A percentile compares a stretch with the other conserved stretches of the same genome.
phyloP scores from a whole-genome alignment of 2,888 invertebrate genomes.

The Boloria selene region DNA sequence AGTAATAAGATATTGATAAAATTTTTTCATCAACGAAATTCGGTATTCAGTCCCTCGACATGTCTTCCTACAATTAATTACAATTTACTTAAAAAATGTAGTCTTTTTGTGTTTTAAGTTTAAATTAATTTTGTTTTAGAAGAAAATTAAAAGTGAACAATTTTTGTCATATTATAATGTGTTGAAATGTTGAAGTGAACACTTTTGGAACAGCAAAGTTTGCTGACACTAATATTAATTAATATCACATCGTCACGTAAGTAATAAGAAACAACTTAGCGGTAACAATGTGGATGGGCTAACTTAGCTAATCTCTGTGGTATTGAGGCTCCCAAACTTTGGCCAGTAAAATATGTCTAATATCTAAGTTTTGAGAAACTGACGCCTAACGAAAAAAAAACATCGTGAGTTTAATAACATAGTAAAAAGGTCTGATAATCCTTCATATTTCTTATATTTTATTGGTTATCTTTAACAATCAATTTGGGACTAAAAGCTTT shows the following conservation, averaged over 20 bases:
- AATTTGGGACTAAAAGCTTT: no score
- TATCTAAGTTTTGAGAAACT: conserved; percentile 19
- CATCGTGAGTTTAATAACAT: no score
- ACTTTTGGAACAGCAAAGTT: conserved; percentile 31
- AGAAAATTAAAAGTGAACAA: not conserved
- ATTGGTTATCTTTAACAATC: no score
- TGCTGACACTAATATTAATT: conserved; percentile 44
- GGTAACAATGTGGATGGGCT: conserved; percentile 57
- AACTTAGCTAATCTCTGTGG: conserved; percentile 68
- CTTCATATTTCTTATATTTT: no score
- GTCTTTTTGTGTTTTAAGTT: not conserved
- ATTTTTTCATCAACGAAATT: conserved; percentile 16
- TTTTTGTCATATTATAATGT: not conserved
- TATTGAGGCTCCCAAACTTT: conserved; percentile 49
- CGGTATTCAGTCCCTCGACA: conserved; percentile 4
- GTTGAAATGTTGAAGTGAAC: not conserved
- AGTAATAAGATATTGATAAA: not conserved
- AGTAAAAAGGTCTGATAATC: no score
- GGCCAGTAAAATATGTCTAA: conserved; percentile 26
- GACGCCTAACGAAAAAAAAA: no score
- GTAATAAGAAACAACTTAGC: conserved; percentile 52
- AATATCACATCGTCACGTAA: conserved; percentile 50
- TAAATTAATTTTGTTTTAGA: not conserved
- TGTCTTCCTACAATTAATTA: conserved; percentile 5
- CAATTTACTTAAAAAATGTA: not conserved